Base-by-base conservation (phyloP, 2,888 invertebrate genomes). In the Morpho helenor region DNA sequence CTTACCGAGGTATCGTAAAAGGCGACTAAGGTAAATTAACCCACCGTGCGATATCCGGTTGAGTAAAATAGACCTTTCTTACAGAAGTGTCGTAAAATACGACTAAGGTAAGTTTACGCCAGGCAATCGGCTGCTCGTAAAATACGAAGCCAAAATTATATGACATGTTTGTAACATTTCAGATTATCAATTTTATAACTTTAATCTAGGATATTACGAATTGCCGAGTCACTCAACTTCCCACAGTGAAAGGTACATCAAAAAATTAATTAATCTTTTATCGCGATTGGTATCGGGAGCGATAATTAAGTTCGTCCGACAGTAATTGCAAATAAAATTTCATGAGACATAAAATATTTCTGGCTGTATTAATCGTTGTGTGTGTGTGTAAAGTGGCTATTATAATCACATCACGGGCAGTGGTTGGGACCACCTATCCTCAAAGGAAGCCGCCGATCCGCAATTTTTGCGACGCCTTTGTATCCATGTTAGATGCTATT, bases 381-480 rank as follows among this genome's bases (percentile, higher is more conserved):
- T 76, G 76, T 78, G 76, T 77, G 80, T 72, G 77, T 78, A 79
- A 80, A 82, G 79, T 87, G 81, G 85, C 86, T 86, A 90, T 90
- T 88, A 89, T 88, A 88, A 87, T 84, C 87, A 84, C 87, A 87
- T 90, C 86, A 87, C 70, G 74, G 74, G 69, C 69, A 72, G 68
- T 69, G 69, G 63, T 58, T 67, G 75, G 83, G 89, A 87, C 89
- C 88, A 89, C 89, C 90, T 88, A 85, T 78, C 78, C 78, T 86
- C 87, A 89, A 89, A 90, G 83, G 82, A 72, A 70, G 79, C 89
- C 87, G 89, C 79, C 79, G 65, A 70, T 73, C 75, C 72, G 75
- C 72, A 76, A 89, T 84, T 87, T 90, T 88, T 87, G 88, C 89
- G 83, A 78, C 73, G 79, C 79, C 76, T 82, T 83, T 80, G 79